Evolutionary conservation across 2,113 vertebrate genomes (phyloP).

Genomic region (Chloropsis hardwickii): DNA sequence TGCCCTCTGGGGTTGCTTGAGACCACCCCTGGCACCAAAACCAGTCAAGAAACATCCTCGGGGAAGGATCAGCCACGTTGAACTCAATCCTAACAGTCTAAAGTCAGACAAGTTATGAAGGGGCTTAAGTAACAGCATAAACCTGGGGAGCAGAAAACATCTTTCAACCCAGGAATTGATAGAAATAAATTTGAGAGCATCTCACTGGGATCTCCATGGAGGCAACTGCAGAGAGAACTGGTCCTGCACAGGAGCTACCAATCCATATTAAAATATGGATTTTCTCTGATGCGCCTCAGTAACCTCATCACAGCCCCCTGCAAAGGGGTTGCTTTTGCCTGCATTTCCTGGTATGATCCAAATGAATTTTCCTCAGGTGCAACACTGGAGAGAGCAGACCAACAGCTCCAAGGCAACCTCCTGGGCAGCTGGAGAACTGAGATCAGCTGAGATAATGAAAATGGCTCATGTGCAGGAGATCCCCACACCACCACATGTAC

Average conservation of each 20-base stretch:
- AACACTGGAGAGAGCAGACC: neutral
- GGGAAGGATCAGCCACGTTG: neutral
- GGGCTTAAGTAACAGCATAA: neutral
- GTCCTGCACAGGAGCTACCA: neutral
- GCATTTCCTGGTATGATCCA: neutral
- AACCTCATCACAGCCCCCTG: neutral
- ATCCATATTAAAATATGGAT: neutral
- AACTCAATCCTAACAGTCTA: neutral
- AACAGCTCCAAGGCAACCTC: neutral
- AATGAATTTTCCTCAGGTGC: neutral
- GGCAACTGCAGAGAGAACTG: neutral
- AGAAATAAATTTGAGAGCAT: neutral
- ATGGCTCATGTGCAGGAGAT: neutral
- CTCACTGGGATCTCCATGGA: neutral
- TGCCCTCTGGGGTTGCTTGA: neutral
- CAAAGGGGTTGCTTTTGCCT: neutral
- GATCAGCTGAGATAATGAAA: neutral
- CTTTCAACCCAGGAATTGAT: accelerated
- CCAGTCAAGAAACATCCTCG: neutral
- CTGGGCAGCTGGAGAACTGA: neutral
- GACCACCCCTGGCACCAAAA: neutral
- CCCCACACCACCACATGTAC: neutral
- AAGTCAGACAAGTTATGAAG: neutral
- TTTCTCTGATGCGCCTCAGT: neutral
- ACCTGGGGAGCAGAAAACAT: neutral